Percentiles rank a stretch among this genome's conserved stretches.
These are phyloP conservation scores for Dromococcyx pavoninus DNA, from an alignment of 2,797 vertebrate genomes.

Conservation along the genomic window DNA sequence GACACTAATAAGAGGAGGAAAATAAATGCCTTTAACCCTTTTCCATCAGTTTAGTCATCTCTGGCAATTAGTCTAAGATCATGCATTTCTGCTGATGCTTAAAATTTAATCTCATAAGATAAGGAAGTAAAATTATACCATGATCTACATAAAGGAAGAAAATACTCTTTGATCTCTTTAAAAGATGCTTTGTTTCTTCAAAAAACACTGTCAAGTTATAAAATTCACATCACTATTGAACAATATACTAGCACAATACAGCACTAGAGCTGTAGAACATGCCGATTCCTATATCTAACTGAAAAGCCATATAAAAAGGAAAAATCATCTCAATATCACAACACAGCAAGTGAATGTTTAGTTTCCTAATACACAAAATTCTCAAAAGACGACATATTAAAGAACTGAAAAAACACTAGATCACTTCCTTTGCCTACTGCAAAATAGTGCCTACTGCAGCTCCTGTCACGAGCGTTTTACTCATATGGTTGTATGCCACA, in stretches of 20 bases:
- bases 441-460: not conserved
- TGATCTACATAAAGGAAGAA: not conserved
- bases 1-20: not conserved
- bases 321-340: not conserved
- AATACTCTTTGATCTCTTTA: not conserved
- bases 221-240: not conserved
- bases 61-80: not conserved
- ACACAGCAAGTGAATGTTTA: not conserved
- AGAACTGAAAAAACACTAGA: not conserved
- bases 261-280: not conserved
- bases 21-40: not conserved
- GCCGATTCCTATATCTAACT: not conserved
- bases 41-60: not conserved
- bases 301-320: not conserved
- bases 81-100: not conserved
- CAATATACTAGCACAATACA: not conserved
- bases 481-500: not conserved
- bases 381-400: not conserved
- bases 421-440: not conserved
- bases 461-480: not conserved
- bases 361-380: not conserved
- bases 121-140: not conserved
- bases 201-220: not conserved
- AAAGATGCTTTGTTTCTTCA: not conserved
- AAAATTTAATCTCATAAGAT: not conserved